Evolutionary conservation across 2,113 vertebrate genomes (phyloP), one percentile per base, ranked within the genome.

Genomic region (Saccopteryx leptura): DNA sequence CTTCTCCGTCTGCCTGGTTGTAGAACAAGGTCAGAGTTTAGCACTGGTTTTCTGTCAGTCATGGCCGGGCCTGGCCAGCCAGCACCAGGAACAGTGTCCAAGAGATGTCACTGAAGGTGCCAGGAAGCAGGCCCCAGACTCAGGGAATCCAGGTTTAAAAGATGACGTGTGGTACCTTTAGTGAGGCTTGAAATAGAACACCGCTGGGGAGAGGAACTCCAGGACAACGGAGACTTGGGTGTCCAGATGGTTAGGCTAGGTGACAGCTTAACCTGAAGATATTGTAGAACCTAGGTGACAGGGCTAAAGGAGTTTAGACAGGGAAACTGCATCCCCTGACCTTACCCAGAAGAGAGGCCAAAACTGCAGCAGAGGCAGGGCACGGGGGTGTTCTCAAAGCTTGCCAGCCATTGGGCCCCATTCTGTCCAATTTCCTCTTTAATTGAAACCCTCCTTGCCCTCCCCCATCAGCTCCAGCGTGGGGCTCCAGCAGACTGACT

Each of bases 391-490:
- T 18, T 69, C 4, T 50, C 13, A 17, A 69, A 78, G 24, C 46
- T 76, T 54, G 19, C 75, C 48, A 76, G 52, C 15, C 46, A 52
- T 48, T 28, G 61, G 52, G 33, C 21, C 50, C 15, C 18, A 28
- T 17, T 76, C 58, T 92, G 61, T 58, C 24, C 54, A 75, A 4
- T 69, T 88, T 93, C 88, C 65, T 91, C 72, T 54, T 54, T 88
- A 68, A 76, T 0, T 66, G 68, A 79, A 65, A n/a, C 9, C 28
- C 21, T 90, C 31, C 68, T 69, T 63, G 28, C 21, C 78, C 56
- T 81, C 56, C 46, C 5, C n/a, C 3, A 17, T 12, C 50, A 88
- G 61, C 58, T 54, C 54, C 83, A 83, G 66, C 94, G 58, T 1
- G 11, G 81, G 66, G 60, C 14, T 56, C n/a, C 75, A 74, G 93